phyloP scores from a whole-genome alignment of 2,888 invertebrate species.

The Papilio demoleus region DNA sequence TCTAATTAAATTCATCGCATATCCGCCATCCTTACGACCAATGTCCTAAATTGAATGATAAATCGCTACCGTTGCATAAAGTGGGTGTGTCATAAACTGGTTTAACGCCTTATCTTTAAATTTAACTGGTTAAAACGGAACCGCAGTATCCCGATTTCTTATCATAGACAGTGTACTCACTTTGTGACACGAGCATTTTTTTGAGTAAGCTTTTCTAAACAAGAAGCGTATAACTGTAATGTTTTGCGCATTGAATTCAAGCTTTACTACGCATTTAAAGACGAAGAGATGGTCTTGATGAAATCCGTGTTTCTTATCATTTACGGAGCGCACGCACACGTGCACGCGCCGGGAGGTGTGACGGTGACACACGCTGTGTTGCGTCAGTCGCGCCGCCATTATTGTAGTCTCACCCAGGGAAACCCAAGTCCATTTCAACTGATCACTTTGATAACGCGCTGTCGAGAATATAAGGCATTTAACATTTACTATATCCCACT shows the following conservation, averaged over 20 bases:
- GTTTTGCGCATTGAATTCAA: no score
- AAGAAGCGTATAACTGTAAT: no score
- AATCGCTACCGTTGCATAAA: neutral
- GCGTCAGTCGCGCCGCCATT: conserved; percentile 25
- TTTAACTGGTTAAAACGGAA: neutral
- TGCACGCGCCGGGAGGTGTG: conserved; percentile 10
- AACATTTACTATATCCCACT: neutral
- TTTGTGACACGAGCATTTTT: no score
- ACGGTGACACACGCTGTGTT: conserved; percentile 30
- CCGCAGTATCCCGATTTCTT: neutral
- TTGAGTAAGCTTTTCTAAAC: no score
- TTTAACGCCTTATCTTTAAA: neutral
- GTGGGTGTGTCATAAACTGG: neutral
- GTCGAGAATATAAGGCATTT: neutral
- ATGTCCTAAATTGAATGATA: neutral
- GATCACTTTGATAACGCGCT: conserved; percentile 2
- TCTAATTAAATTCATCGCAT: neutral
- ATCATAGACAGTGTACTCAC: no score
- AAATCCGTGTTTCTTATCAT: neutral
- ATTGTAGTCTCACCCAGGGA: conserved; percentile 15
- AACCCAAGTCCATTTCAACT: conserved; percentile 10
- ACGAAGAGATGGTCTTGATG: neutral
- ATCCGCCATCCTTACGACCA: no score
- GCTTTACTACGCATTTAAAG: no score
- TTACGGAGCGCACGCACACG: neutral